A percentile compares a stretch with the other conserved stretches of the same genome.
phyloP scores from a whole-genome alignment of 2,797 vertebrate species.

The Anisognathus igniventris region DNA sequence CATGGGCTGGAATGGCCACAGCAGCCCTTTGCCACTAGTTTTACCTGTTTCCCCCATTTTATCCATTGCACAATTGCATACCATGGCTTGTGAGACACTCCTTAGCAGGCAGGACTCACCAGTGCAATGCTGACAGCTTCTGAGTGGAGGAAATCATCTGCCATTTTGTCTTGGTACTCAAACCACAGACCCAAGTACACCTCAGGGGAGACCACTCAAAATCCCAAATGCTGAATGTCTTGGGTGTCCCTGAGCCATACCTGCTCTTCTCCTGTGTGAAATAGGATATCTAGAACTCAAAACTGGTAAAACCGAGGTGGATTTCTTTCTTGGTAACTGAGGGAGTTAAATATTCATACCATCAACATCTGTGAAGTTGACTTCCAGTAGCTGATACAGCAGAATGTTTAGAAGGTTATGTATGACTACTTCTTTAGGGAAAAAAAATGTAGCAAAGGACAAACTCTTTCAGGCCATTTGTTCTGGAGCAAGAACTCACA shows the following conservation, averaged over 20 bases:
- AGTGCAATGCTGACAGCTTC: neutral
- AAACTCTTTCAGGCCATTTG: neutral
- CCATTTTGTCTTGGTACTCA: neutral
- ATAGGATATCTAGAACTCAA: neutral
- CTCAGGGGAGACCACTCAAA: neutral
- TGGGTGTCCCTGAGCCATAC: neutral
- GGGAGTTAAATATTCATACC: neutral
- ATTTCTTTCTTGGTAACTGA: neutral
- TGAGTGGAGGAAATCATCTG: neutral
- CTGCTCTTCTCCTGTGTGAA: neutral
- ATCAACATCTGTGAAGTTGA: neutral
- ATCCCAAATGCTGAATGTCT: fast-evolving
- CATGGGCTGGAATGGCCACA: neutral
- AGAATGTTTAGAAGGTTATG: neutral
- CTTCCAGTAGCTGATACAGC: neutral
- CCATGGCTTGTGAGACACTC: neutral
- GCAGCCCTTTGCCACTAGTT: neutral
- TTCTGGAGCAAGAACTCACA: neutral
- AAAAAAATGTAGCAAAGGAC: neutral
- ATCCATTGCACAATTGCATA: neutral
- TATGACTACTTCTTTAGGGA: neutral
- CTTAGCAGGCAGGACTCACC: neutral
- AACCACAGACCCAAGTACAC: neutral
- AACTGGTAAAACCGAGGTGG: neutral
- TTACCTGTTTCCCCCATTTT: neutral